Percentiles rank a stretch among this genome's conserved stretches.
Conservation (phyloP, 1,140 invertebrate genomes). For the Trypoxylus dichotomus region DNA sequence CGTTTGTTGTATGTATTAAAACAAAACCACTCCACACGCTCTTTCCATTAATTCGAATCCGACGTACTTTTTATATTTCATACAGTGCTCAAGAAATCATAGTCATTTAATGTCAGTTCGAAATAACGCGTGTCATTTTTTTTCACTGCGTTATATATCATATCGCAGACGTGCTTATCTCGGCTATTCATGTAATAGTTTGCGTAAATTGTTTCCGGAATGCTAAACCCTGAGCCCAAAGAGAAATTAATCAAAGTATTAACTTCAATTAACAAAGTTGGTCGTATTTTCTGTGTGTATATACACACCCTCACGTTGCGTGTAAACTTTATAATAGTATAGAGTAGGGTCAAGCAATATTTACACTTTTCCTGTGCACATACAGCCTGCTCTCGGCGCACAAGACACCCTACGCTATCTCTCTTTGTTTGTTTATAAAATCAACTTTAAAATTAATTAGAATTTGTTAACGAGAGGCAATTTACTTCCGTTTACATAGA, state of each 20-base stretch:
- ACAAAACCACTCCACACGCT: too few relatives aligned
- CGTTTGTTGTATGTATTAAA: too few relatives aligned
- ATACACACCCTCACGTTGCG: constrained; percentile 3
- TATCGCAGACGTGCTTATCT: neutral
- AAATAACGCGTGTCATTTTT: too few relatives aligned
- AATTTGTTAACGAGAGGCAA: constrained; percentile 13
- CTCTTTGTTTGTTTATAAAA: constrained; percentile 6
- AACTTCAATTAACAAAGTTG: constrained; percentile 23
- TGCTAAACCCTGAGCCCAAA: neutral
- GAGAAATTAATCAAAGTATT: constrained; percentile 23
- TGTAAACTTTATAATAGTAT: constrained; percentile 22
- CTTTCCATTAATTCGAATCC: too few relatives aligned
- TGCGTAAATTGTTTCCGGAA: neutral
- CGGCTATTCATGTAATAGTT: neutral
- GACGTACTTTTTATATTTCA: too few relatives aligned
- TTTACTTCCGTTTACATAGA: constrained; percentile 5
- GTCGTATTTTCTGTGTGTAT: constrained; percentile 13
- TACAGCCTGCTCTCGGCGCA: neutral
- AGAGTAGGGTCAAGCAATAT: constrained; percentile 4
- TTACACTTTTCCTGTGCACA: constrained; percentile 20
- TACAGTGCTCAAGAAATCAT: too few relatives aligned
- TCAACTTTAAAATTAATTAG: constrained; percentile 15
- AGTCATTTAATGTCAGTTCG: too few relatives aligned
- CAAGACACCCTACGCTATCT: neutral
- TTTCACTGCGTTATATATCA: neutral